Evolutionary conservation across 2,888 invertebrate genomes (phyloP).

Genomic region (Lampropteryx suffumata): DNA sequence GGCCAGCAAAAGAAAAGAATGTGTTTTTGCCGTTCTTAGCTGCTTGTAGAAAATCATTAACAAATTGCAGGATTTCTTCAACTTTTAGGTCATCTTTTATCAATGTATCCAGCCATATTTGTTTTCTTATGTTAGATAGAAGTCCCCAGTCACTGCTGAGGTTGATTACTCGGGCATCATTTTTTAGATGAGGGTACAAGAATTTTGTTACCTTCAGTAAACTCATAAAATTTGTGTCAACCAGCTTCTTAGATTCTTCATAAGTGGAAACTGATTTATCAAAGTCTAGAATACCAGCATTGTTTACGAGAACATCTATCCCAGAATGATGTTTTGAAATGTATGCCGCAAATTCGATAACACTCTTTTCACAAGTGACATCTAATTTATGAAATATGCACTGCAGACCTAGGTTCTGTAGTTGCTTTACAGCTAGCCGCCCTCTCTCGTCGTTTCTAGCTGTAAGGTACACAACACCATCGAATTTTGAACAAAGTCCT

Average conservation of each 20-base stretch:
- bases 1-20: slow-evolving; percentile 71
- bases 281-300: slow-evolving; percentile 89
- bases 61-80: slow-evolving; percentile 77
- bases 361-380: slow-evolving; percentile 84
- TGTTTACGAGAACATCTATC: slow-evolving; percentile 89
- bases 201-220: slow-evolving; percentile 85
- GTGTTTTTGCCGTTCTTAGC: slow-evolving; percentile 72
- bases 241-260: slow-evolving; percentile 87
- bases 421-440: slow-evolving; percentile 81
- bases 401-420: slow-evolving; percentile 82
- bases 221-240: slow-evolving; percentile 88
- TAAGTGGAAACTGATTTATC: slow-evolving; percentile 84
- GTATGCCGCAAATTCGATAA: slow-evolving; percentile 82
- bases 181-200: slow-evolving; percentile 87
- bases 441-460: slow-evolving; percentile 85
- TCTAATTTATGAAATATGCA: slow-evolving; percentile 88
- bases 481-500: slow-evolving; percentile 85
- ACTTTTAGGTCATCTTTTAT: slow-evolving; percentile 74
- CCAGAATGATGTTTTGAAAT: slow-evolving; percentile 85
- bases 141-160: slow-evolving; percentile 85
- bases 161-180: slow-evolving; percentile 89
- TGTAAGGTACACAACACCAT: slow-evolving; percentile 89
- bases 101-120: slow-evolving; percentile 70
- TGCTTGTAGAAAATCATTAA: slow-evolving; percentile 82
- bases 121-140: slow-evolving; percentile 72